These are phyloP conservation scores for Lasiurus borealis DNA, from an alignment of 2,113 vertebrate genomes.

Conservation along the genomic window DNA sequence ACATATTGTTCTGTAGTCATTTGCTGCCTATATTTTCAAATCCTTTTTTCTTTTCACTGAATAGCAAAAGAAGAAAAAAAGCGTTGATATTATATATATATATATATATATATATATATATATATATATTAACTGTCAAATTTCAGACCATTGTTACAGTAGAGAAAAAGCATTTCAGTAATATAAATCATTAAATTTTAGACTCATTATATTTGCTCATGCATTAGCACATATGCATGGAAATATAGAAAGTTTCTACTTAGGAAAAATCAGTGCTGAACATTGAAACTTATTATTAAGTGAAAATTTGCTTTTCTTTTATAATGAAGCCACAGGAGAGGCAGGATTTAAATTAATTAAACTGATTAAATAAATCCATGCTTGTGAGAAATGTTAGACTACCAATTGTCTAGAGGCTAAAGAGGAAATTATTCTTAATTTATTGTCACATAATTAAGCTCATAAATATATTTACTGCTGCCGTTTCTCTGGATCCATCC, in stretches of 20 bases:
- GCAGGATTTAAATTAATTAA: constrained; percentile 58
- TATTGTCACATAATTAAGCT: constrained; percentile 53
- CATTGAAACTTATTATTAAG: background rate
- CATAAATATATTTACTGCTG: constrained; percentile 33
- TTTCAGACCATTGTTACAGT: background rate
- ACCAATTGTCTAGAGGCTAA: constrained; percentile 27
- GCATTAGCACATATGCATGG: background rate
- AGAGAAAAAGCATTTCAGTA: background rate
- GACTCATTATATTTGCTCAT: background rate
- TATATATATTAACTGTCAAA: background rate
- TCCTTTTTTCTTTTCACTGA: background rate
- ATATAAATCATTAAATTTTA: background rate
- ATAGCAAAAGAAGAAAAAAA: background rate
- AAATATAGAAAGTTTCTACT: background rate
- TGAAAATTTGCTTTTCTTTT: constrained; percentile 46
- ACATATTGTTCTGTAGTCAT: background rate
- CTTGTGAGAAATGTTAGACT: background rate
- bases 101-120: background rate
- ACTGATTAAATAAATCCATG: constrained; percentile 40
- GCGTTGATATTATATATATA: background rate
- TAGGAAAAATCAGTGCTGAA: constrained; percentile 7
- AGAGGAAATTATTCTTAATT: constrained; percentile 37
- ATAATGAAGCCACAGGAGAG: background rate
- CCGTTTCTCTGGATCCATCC: background rate
- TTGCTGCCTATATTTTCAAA: background rate